Conservation (phyloP, 2,113 vertebrate species). For the Emydura subglobosa region DNA sequence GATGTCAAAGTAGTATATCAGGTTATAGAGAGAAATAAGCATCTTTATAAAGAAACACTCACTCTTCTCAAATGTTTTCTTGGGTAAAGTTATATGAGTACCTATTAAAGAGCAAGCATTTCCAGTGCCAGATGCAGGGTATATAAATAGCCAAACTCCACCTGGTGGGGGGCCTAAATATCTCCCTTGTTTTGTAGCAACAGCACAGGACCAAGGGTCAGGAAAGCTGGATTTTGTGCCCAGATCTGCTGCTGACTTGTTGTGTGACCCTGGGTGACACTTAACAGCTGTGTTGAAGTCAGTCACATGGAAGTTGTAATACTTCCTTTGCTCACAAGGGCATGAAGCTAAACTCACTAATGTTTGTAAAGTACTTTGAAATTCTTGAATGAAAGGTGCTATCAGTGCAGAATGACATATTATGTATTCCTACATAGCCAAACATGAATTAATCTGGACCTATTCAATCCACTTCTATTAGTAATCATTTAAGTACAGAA, state of each 20-base stretch:
- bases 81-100: constrained; percentile 28
- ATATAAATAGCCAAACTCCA: neutral
- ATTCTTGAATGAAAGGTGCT: neutral
- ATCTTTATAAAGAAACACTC: neutral
- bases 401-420: neutral
- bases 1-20: neutral
- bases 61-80: neutral
- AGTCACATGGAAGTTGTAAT: fast-evolving
- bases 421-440: neutral
- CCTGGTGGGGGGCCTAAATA: neutral
- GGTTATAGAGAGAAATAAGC: neutral
- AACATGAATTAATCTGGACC: fast-evolving
- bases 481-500: neutral
- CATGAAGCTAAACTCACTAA: neutral
- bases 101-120: neutral
- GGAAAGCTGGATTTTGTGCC: neutral
- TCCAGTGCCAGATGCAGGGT: neutral
- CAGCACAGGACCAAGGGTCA: fast-evolving
- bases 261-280: fast-evolving
- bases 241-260: neutral
- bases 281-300: fast-evolving
- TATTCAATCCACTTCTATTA: neutral
- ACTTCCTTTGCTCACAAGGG: neutral
- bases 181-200: neutral
- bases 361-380: neutral